These are phyloP conservation scores for Ageneiosus marmoratus DNA, from an alignment of 2,113 vertebrate genomes.

Conservation along the genomic window DNA sequence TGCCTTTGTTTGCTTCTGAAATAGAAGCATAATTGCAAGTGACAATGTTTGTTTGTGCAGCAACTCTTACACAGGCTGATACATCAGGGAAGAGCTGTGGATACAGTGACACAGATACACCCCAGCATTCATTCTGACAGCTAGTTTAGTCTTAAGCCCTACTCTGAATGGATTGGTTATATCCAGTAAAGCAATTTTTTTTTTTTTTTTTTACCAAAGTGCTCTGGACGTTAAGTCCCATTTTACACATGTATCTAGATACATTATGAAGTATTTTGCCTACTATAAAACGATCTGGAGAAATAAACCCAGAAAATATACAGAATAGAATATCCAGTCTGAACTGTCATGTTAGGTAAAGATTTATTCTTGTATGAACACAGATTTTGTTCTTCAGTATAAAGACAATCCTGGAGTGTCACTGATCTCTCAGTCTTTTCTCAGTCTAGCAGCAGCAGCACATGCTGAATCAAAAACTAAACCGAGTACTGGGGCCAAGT, in stretches of 20 bases:
- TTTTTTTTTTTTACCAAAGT: neutral
- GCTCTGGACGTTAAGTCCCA: neutral
- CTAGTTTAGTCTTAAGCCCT: neutral
- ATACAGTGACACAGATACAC: neutral
- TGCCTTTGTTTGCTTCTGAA: constrained; percentile 33
- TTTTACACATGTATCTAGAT: neutral
- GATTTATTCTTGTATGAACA: neutral
- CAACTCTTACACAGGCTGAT: neutral
- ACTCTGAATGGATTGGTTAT: neutral
- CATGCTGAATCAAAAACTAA: neutral
- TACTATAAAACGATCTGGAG: neutral
- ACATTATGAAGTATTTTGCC: too few relatives aligned
- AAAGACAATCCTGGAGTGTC: neutral
- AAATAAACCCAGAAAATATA: neutral
- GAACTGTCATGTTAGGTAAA: neutral
- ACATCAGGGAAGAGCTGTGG: neutral
- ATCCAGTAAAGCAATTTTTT: neutral
- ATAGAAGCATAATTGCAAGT: constrained; percentile 27
- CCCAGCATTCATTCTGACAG: neutral
- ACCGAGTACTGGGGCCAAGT: too few relatives aligned
- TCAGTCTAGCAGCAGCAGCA: too few relatives aligned
- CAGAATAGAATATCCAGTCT: neutral
- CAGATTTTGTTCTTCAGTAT: neutral
- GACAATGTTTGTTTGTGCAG: constrained; percentile 1
- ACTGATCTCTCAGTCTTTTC: neutral